phyloP scores from a whole-genome alignment of 2,888 invertebrate species.

The Epistrophella euchroma region DNA sequence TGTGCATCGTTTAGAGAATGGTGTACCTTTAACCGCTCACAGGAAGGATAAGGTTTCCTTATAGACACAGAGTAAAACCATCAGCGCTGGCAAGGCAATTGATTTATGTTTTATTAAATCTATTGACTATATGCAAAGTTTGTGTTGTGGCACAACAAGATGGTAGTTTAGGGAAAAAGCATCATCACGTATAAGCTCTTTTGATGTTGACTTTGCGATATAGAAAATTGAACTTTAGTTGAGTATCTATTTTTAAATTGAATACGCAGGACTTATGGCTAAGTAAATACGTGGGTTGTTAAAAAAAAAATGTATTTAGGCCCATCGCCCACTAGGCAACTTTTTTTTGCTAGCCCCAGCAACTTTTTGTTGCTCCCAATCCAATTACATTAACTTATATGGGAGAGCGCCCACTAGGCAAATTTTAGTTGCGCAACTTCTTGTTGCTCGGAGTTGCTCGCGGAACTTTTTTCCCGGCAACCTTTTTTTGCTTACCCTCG shows the following conservation, averaged over 20 bases:
- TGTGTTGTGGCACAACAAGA: slow-evolving; percentile 69
- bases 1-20: slow-evolving; percentile 72
- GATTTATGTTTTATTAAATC: slow-evolving; percentile 75
- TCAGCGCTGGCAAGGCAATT: slow-evolving; percentile 50
- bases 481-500: too few species aligned
- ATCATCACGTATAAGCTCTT: slow-evolving; percentile 61
- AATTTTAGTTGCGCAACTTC: too few species aligned
- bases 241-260: slow-evolving; percentile 59
- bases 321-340: too few species aligned
- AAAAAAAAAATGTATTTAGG: too few species aligned
- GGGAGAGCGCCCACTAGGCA: too few species aligned
- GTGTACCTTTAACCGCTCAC: slow-evolving; percentile 74
- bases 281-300: too few species aligned
- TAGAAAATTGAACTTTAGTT: slow-evolving; percentile 58
- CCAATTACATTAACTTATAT: too few species aligned
- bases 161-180: slow-evolving; percentile 62
- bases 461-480: too few species aligned
- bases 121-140: slow-evolving; percentile 76
- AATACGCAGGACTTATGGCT: not conserved
- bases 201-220: slow-evolving; percentile 62
- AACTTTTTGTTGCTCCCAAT: too few species aligned
- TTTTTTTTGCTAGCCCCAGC: too few species aligned
- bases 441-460: too few species aligned
- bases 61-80: slow-evolving; percentile 40
- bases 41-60: slow-evolving; percentile 73